phyloP scores from a whole-genome alignment of 2,797 vertebrate genomes.

The Ctenosaura bakeri region DNA sequence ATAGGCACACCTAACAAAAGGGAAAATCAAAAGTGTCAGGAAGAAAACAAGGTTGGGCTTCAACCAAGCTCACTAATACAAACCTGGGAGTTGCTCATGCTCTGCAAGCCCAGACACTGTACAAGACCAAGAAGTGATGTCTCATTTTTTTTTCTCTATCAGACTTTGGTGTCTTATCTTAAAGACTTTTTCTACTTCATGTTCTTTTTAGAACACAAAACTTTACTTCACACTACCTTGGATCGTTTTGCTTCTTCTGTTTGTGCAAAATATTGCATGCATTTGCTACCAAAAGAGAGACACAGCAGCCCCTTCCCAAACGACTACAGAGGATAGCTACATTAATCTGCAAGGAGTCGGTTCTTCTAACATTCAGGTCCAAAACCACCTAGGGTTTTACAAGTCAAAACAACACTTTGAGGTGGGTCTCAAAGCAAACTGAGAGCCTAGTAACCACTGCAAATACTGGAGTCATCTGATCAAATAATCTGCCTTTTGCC shows the following conservation, averaged over 20 bases:
- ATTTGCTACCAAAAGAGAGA: not conserved
- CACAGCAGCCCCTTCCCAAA: not conserved
- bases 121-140: conserved; percentile 62
- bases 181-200: not conserved
- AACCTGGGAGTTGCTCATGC: conserved; percentile 42
- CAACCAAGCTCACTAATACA: conserved; percentile 53
- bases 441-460: not conserved
- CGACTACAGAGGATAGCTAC: not conserved
- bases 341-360: not conserved
- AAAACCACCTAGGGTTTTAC: not conserved
- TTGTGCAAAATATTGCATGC: not conserved
- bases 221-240: not conserved
- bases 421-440: not conserved
- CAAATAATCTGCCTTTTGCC: too few relatives aligned
- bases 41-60: conserved; percentile 65
- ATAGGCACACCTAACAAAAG: conserved; percentile 11
- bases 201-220: not conserved
- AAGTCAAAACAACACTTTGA: not conserved
- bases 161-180: conserved; percentile 7
- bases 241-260: not conserved
- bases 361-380: not conserved
- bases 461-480: too few relatives aligned
- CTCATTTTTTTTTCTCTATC: conserved; percentile 16
- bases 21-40: conserved; percentile 64
- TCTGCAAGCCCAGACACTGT: conserved; percentile 63